These are phyloP conservation scores for Penaeus indicus DNA, from an alignment of 1,140 invertebrate species.

Conservation along the genomic window DNA sequence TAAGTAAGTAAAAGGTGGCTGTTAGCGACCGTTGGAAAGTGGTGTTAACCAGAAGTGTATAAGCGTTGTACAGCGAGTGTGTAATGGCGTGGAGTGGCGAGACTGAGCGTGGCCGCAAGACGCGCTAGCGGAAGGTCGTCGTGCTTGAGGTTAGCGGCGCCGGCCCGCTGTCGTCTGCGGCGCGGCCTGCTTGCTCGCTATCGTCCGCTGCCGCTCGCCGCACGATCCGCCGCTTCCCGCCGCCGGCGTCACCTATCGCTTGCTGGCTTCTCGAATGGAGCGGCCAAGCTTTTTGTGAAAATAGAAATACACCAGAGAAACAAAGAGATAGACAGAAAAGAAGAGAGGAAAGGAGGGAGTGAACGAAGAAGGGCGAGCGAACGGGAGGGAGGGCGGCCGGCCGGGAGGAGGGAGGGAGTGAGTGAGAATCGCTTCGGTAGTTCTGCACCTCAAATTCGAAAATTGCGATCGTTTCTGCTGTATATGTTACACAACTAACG, in stretches of 20 bases:
- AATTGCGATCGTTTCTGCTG: not conserved
- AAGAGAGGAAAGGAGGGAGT: not conserved
- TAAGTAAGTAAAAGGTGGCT: too few species aligned
- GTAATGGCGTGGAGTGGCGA: too few species aligned
- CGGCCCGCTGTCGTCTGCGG: conserved; percentile 30
- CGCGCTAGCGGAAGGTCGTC: conserved; percentile 29
- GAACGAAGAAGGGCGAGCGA: not conserved
- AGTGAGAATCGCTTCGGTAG: not conserved
- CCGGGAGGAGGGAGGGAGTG: not conserved
- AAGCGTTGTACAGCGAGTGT: too few species aligned
- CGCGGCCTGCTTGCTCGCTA: conserved; percentile 15
- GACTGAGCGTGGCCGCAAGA: too few species aligned
- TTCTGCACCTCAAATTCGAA: not conserved
- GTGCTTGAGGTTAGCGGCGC: conserved; percentile 1
- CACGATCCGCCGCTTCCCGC: conserved; percentile 12
- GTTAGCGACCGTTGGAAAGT: too few species aligned
- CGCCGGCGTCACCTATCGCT: not conserved
- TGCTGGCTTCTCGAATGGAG: not conserved
- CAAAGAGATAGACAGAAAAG: too few species aligned
- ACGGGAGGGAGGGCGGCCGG: conserved; percentile 6
- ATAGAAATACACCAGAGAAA: too few species aligned
- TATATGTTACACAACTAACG: not conserved
- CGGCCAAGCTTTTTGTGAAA: too few species aligned
- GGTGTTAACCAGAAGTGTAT: too few species aligned
- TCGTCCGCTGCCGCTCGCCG: conserved; percentile 4